Base-by-base conservation (phyloP, 1,140 invertebrate species). In the Cherax quadricarinatus region DNA sequence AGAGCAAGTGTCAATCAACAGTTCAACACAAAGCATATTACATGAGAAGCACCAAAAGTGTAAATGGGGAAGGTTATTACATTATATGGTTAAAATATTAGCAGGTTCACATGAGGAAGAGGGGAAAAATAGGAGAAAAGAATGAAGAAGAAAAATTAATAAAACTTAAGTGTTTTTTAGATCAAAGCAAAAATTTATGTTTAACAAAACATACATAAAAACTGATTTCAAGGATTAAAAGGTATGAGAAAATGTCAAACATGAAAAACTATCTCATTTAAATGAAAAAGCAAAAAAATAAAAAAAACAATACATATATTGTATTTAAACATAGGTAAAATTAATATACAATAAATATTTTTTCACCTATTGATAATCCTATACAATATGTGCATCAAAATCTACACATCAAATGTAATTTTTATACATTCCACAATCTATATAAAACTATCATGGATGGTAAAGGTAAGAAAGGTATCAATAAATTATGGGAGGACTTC, bases 61-160 rank as follows among this genome's bases (percentile, higher is more conserved):
- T 21, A 30, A 24, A 75, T 21, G 21, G 21, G 30, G 9, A 75
- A 12, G 70, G 70, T n/a, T 12, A 75, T 9, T 75, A 75, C 70
- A 75, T 75, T 30, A 75, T 30, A 75, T 75, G n/a, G 70, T 75
- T 75, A 75, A 75, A 30, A 78, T 88, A 78, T 88, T 60, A 88
- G 86, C 75, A 62, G 86, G 86, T 79, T 80, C 60, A 80, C n/a
- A 80, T 57, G 30, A 88, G 75, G 86, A 49, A 24, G 60, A 85
- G 62, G 70, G 70, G 83, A 57, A 41, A 41, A 73, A 80, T 10
- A 62, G 78, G 78, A 80, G 57, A 75, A 88, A 60, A 79, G 57
- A 80, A 88, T 60, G n/a, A 88, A 88, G 57, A 70, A 83, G n/a
- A 48, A 53, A 83, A 83, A 83, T 83, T 83, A 83, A 83, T 83